These are phyloP conservation scores for Drosophila guanche DNA, from an alignment of 1,140 invertebrate genomes.

Conservation along the genomic window DNA sequence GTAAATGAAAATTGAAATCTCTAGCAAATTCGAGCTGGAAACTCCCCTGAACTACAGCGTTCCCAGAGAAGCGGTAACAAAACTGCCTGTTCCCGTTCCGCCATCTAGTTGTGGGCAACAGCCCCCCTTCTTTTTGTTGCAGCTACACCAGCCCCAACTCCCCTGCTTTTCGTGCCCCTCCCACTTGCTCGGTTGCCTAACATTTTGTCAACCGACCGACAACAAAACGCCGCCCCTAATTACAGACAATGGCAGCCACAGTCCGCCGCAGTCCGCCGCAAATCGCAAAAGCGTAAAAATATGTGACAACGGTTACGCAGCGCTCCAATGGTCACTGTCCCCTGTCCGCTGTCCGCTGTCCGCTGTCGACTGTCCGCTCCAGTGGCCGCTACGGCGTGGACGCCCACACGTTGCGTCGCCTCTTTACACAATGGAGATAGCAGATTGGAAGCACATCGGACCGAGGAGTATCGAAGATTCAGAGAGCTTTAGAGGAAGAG, in stretches of 20 bases:
- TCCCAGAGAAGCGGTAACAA: neutral
- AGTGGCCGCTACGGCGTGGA: constrained; percentile 63
- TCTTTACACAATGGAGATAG: constrained; percentile 67
- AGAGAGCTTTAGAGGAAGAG: neutral
- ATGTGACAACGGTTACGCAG: constrained; percentile 69
- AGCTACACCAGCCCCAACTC: neutral
- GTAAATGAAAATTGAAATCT: too few relatives aligned
- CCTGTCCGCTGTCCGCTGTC: neutral
- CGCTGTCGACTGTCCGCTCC: constrained; percentile 35
- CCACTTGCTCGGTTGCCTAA: constrained; percentile 57
- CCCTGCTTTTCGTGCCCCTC: neutral
- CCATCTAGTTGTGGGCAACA: neutral
- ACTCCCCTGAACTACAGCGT: too few relatives aligned
- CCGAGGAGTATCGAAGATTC: neutral
- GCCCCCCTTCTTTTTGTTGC: constrained; percentile 17
- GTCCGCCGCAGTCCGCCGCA: constrained; percentile 33
- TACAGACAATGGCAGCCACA: constrained; percentile 37
- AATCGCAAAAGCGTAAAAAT: constrained; percentile 79
- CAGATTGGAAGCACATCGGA: neutral
- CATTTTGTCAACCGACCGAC: constrained; percentile 72
- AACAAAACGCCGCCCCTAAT: constrained; percentile 68
- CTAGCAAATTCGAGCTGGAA: too few relatives aligned
- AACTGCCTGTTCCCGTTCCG: constrained; percentile 7
- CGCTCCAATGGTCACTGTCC: constrained; percentile 50
- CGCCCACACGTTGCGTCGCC: constrained; percentile 75